phyloP scores from a whole-genome alignment of 2,113 vertebrate genomes.

The Heteronetta atricapilla region DNA sequence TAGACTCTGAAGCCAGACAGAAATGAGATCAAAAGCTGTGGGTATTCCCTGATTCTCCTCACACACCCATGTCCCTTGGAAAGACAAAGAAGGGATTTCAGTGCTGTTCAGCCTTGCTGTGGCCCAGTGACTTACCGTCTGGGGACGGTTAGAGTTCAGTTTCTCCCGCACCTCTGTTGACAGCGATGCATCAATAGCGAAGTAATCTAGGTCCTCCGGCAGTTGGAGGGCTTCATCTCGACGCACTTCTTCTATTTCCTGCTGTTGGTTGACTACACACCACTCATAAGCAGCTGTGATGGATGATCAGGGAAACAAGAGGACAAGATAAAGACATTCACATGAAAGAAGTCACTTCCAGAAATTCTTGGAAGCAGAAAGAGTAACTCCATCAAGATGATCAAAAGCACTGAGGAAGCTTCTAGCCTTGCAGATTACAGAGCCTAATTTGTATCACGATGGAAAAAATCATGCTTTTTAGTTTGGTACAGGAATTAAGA shows the following conservation, averaged over 20 bases:
- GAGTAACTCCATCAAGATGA: background rate
- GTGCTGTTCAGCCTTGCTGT: background rate
- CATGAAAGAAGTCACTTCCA: background rate
- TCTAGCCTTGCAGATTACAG: background rate
- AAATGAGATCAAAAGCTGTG: background rate
- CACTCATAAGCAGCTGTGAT: slow-evolving; percentile 83
- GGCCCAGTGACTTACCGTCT: slow-evolving; percentile 80
- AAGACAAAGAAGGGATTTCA: background rate
- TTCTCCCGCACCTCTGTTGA: slow-evolving; percentile 90
- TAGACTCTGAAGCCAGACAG: background rate
- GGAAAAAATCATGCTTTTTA: background rate
- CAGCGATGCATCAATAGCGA: slow-evolving; percentile 83
- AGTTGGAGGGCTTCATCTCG: slow-evolving; percentile 86
- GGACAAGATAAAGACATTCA: background rate
- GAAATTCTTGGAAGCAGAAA: background rate
- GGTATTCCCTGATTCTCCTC: background rate
- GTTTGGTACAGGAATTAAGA: background rate
- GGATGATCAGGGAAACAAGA: background rate
- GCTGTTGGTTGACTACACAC: slow-evolving; percentile 78
- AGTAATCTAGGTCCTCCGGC: slow-evolving; percentile 87
- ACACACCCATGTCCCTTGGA: background rate
- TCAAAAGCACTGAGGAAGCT: background rate
- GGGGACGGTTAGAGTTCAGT: slow-evolving; percentile 82
- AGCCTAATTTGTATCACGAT: background rate
- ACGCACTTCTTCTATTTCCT: slow-evolving; percentile 88